Base-by-base conservation (phyloP, 1,140 invertebrate species). In the Drosophila funebris region DNA sequence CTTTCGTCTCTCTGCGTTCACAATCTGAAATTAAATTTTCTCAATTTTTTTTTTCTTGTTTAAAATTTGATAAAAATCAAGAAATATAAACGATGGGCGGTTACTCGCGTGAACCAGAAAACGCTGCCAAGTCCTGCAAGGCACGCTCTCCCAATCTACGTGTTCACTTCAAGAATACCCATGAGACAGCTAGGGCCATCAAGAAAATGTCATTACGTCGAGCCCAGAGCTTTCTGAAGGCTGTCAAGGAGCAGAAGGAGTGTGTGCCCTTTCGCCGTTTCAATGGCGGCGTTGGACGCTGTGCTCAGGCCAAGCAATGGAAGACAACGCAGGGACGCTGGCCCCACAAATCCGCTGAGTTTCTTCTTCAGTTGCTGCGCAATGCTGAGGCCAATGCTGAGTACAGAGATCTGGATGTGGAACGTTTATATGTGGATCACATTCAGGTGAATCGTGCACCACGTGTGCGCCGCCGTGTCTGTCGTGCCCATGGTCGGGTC, bases 341-440 rank as follows among this genome's bases (percentile, higher is more conserved):
- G 99, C 99, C 99, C 20, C 98, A 98, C 92, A 99, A 99, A 93
- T 99, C 98, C 56, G 98, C 98, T 29, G 97, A 99, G 92, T 99
- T 99, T 92, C 94, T 99, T 33, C 94, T 99, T 20, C 98, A 99
- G 92, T 94, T 99, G 33, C 93, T 99, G 76, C 97, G 97, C 92
- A 99, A 99, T 93, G 99, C 99, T 20, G 99, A 99, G 93, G 98
- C 97, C 80, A 99, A 99, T 92, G 99, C 99, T 74, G 98, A 99
- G 92, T 96, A 96, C 91, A 98, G 97, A 93, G 98, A 98, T 84
- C 93, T 99, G 29, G 99, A 99, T 94, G 97, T 98, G 62, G 99
- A 99, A 92, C 96, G 98, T 89, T 94, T 99, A 54, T 97, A 99
- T 43, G 97, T 99, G 92, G 98, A 99, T 91, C 99, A 99, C 93